Evolutionary conservation across 1,140 invertebrate genomes (phyloP), one percentile per base, ranked within the genome.

Genomic region (Adelges cooleyi): DNA sequence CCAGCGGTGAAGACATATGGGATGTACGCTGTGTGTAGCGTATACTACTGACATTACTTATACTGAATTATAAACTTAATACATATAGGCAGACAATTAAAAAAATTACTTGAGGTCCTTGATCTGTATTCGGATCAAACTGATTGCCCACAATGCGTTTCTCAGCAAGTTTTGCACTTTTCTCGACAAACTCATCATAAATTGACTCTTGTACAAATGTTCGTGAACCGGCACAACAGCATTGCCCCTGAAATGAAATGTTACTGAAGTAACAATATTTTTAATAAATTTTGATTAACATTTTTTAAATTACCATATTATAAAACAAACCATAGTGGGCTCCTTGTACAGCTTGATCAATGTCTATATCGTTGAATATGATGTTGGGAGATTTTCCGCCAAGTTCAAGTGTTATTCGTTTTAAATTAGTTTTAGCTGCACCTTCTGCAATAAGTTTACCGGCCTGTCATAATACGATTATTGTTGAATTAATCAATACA

Each of bases 381-480:
- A 98, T 91, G 74, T 89, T 92, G 0, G 95, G 94, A 51, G 89
- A 93, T 75, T 98, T 98, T 54, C 95, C 95, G 52, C 95, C 95
- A 69, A 97, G 77, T 77, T 98, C 95, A 62, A 98, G 75, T 0
- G 91, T 93, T 0, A 92, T 85, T 66, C 92, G 80, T 75, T 98
- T 98, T 67, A 98, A 75, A 73, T 92, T 92, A 0, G 79, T 83
- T n/a, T 78, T 77, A 10, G 84, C 90, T 0, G 92, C 86, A 6
- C 82, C 84, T 74, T 86, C 78, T 75, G 92, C 85, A 65, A 98
- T 87, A 27, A 92, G 70, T 73, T 91, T 84, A 23, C 94, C 95
- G 50, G 92, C 74, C 76, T 79, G 29, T 33, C 5, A 11, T 33
- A 33, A 33, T 33, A 33, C n/a, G n/a, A 33, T 6, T 33, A 33